Evolutionary conservation across 2,888 invertebrate species (phyloP), one percentile per base, ranked within the genome.

Genomic region (Mycalesis mineus): DNA sequence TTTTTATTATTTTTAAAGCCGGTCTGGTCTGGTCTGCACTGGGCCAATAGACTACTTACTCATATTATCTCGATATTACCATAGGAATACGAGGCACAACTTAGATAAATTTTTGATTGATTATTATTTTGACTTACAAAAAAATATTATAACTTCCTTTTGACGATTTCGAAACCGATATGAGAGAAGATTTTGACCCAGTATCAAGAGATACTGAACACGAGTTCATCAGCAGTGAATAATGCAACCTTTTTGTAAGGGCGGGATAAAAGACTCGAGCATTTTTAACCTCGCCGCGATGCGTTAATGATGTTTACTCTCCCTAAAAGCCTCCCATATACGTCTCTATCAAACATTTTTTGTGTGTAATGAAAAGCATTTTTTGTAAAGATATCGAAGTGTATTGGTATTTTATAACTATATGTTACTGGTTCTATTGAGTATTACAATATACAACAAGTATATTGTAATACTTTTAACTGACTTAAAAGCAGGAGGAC

Each of bases 261-360:
- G 68, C 63, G 67, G 72, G 69, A 74, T 74, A 80, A 82, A 79
- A 78, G 68, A 75, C 70, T 70, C 70, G 57, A 71, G 68, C 73
- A 72, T 80, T 83, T 83, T 82, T 77, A 78, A 78, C 77, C 75
- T 68, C 72, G 66, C 68, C 68, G 71, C 74, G 77, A 81, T 76
- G 82, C 82, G 78, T 80, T 84, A 77, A 84, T 80, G 83, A 80
- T 86, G 80, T 85, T 86, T 87, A 77, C 84, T 75, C 74, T 76
- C 69, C 74, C 80, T 84, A 85, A 87, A 87, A 87, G 85, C 84
- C 76, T 79, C 65, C 64, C 63, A 67, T 65, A 68, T 70, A 64
- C 68, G 68, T 68, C 69, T 70, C 71, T 72, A 73, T 69, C 68
- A 58, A 64, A 57, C 57, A 49, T 61, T 55, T 63, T 60, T 71